A percentile compares a stretch with the other conserved stretches of the same genome.
Conservation (phyloP, 2,797 vertebrate genomes). For the Melanotaenia nigrans region DNA sequence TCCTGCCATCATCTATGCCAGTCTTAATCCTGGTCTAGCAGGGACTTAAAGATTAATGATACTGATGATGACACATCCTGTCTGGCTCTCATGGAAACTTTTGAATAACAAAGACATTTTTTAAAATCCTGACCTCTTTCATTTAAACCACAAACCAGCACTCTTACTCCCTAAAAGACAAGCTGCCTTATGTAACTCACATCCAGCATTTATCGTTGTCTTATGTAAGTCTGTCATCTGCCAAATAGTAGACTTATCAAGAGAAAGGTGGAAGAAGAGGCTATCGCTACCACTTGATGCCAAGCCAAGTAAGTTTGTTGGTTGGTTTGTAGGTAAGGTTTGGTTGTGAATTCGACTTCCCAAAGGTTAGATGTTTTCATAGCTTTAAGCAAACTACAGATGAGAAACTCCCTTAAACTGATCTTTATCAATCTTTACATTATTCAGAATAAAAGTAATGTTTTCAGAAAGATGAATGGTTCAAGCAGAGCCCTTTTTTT, state of each 20-base stretch:
- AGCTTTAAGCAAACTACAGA: constrained; percentile 1
- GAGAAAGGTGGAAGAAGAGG: constrained; percentile 57
- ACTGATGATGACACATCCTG: constrained; percentile 52
- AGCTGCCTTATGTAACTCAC: constrained; percentile 66
- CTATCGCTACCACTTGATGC: constrained; percentile 35
- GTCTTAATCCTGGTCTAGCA: constrained; percentile 65
- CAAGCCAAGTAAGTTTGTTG: constrained; percentile 58
- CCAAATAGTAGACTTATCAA: constrained; percentile 64
- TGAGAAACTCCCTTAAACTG: neutral
- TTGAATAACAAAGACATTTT: constrained; percentile 38
- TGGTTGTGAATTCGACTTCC: constrained; percentile 37
- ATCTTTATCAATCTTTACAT: neutral
- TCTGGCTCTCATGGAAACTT: constrained; percentile 64
- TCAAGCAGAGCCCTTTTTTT: too few relatives aligned
- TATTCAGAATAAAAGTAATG: too few relatives aligned
- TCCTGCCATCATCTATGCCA: constrained; percentile 63
- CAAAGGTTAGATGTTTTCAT: constrained; percentile 3
- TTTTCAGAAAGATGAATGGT: too few relatives aligned
- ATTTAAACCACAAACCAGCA: constrained; percentile 66
- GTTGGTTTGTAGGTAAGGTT: constrained; percentile 29
- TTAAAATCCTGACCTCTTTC: constrained; percentile 54
- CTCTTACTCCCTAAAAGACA: constrained; percentile 62
- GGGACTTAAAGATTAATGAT: constrained; percentile 72
- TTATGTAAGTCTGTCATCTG: constrained; percentile 70
- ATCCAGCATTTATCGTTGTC: constrained; percentile 45